These are phyloP conservation scores for Myocastor coypus DNA, from an alignment of 2,113 vertebrate species.

Conservation along the genomic window DNA sequence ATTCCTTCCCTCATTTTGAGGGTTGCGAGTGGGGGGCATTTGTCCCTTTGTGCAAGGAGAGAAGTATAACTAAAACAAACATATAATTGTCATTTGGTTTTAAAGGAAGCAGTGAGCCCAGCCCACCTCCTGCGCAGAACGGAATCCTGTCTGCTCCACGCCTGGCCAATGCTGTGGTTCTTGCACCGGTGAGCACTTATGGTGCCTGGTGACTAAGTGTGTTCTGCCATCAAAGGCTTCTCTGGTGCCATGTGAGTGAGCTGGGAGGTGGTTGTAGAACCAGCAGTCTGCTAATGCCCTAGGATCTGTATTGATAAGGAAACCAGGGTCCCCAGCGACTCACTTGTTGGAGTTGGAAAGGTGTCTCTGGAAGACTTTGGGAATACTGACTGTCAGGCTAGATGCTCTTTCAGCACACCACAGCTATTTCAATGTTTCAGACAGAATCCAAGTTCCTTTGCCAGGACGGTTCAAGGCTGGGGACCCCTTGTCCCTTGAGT, in stretches of 20 bases:
- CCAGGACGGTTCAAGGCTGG: background rate
- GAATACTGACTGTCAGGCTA: background rate
- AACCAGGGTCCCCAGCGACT: background rate
- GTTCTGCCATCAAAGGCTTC: background rate
- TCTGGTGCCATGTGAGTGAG: background rate
- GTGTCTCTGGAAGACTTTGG: background rate
- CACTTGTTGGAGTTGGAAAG: background rate
- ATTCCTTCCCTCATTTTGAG: too few relatives aligned
- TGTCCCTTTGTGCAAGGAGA: too few relatives aligned
- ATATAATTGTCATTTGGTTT: background rate
- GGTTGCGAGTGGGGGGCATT: too few relatives aligned
- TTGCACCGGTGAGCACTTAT: background rate
- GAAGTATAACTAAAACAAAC: background rate
- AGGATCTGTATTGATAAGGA: background rate
- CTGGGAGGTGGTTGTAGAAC: background rate
- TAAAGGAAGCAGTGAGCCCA: background rate
- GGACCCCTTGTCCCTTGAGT: background rate
- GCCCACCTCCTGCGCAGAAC: background rate
- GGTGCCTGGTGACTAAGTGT: background rate
- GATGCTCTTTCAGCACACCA: background rate
- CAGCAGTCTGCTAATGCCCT: background rate
- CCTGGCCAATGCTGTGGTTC: background rate
- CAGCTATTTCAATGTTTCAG: conserved; percentile 19
- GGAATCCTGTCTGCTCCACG: background rate
- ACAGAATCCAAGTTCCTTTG: conserved; percentile 22